Conservation (phyloP, 2,797 vertebrate genomes). For the Ibycter americanus region DNA sequence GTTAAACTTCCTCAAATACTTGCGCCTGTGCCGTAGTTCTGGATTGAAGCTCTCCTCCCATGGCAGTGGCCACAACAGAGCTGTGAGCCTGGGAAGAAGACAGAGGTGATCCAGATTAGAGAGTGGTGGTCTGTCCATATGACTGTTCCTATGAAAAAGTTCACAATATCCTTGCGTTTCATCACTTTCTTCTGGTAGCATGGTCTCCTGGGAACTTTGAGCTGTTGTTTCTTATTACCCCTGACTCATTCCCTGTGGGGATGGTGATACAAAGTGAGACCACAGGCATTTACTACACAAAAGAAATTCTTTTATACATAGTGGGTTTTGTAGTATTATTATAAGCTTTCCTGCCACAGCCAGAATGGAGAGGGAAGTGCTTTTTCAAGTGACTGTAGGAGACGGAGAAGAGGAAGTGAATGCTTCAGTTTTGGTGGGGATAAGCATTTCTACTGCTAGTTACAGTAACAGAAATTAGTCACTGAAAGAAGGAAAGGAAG, state of each 20-base stretch:
- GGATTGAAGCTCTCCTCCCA: neutral
- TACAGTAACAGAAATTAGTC: slow-evolving; percentile 23
- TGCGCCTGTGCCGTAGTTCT: fast-evolving
- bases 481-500: neutral
- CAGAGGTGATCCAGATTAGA: neutral
- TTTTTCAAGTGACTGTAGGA: neutral
- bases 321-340: neutral
- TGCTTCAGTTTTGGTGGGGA: neutral
- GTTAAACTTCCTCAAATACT: neutral
- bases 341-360: neutral
- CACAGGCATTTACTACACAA: neutral
- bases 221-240: neutral
- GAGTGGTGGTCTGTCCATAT: neutral
- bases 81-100: neutral
- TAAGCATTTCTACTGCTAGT: neutral
- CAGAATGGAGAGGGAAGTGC: neutral
- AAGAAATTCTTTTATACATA: neutral
- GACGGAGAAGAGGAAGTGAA: slow-evolving; percentile 1
- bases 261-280: neutral
- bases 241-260: neutral
- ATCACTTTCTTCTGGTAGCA: neutral
- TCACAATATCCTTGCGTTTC: neutral
- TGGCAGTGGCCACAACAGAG: neutral
- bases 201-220: neutral
- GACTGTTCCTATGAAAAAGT: neutral